A percentile compares a stretch with the other conserved stretches of the same genome.
phyloP scores from a whole-genome alignment of 2,113 vertebrate genomes.

The Alethe diademata region DNA sequence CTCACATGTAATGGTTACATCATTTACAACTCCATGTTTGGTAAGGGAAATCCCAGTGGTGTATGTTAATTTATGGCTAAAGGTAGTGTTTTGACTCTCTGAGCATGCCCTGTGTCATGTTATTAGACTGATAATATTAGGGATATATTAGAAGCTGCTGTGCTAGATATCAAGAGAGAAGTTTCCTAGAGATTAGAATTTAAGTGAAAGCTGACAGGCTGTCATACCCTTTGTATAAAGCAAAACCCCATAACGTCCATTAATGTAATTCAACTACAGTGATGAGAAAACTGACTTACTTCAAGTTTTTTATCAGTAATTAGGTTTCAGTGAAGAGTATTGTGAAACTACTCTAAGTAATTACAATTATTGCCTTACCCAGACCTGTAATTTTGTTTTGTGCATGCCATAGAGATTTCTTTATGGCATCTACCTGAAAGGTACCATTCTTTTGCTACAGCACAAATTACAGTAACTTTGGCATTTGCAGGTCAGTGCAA shows the following conservation, averaged over 20 bases:
- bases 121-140: neutral
- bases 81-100: neutral
- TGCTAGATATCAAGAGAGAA: constrained; percentile 13
- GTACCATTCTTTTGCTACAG: neutral
- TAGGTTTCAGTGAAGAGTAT: neutral
- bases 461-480: constrained; percentile 1
- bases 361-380: neutral
- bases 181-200: neutral
- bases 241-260: neutral
- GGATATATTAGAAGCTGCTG: neutral
- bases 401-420: neutral
- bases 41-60: neutral
- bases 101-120: neutral
- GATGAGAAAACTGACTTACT: neutral
- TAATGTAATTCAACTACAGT: constrained; percentile 4
- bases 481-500: neutral
- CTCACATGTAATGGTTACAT: neutral
- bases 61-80: neutral
- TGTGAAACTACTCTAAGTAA: neutral
- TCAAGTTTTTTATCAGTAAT: constrained; percentile 29
- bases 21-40: neutral
- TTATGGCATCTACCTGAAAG: neutral
- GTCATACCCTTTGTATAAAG: neutral
- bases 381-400: neutral
- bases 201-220: neutral